These are phyloP conservation scores for Pterobdella sp. DNA, from an alignment of 2,888 invertebrate genomes.

Conservation along the genomic window DNA sequence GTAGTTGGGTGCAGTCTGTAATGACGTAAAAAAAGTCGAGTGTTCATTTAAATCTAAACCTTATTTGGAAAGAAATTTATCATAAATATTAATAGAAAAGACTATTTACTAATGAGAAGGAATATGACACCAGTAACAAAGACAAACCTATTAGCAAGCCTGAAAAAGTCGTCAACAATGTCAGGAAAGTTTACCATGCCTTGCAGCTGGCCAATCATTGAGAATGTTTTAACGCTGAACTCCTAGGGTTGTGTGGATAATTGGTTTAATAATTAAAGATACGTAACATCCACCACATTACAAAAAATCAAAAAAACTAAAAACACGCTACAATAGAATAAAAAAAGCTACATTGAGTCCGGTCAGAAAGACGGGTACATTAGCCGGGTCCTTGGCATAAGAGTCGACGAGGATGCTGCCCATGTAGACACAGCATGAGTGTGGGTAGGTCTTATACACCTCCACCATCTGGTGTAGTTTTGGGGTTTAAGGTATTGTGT, in stretches of 20 bases:
- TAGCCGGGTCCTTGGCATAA: conserved; percentile 65
- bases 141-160: conserved; percentile 53
- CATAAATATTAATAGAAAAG: not conserved
- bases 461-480: conserved; percentile 58
- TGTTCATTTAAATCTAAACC: not conserved
- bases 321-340: not conserved
- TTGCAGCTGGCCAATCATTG: conserved; percentile 66
- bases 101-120: too few relatives aligned
- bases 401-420: conserved; percentile 81
- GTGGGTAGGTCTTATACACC: conserved; percentile 65
- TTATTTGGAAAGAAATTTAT: not conserved
- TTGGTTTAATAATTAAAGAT: not conserved
- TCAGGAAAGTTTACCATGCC: conserved; percentile 87
- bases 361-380: conserved; percentile 69
- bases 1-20: too few relatives aligned
- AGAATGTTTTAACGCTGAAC: conserved; percentile 53
- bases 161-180: conserved; percentile 92
- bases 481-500: too few relatives aligned
- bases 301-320: not conserved
- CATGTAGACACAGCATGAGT: conserved; percentile 83
- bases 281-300: not conserved
- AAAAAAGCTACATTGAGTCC: conserved; percentile 70
- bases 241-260: conserved; percentile 44
- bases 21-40: too few relatives aligned
- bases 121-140: not conserved